Evolutionary conservation across 1,140 invertebrate species (phyloP).

Genomic region (Condylostylus longicornis): DNA sequence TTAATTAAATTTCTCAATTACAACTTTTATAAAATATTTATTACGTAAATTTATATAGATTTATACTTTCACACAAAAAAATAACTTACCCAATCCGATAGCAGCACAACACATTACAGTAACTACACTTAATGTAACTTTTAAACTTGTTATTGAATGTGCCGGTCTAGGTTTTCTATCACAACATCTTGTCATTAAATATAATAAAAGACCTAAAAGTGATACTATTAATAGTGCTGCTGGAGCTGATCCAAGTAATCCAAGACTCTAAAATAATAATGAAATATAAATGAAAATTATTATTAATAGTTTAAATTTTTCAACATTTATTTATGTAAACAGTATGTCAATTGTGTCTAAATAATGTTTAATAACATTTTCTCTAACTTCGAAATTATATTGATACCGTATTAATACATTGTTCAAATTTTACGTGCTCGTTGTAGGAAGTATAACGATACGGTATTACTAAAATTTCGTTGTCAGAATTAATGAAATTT

Average conservation of each 20-base stretch:
- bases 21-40: too few species aligned
- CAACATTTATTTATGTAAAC: neutral
- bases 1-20: too few species aligned
- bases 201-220: constrained; percentile 71
- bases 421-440: too few species aligned
- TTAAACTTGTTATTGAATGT: constrained; percentile 68
- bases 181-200: constrained; percentile 84
- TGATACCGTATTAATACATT: constrained; percentile 1
- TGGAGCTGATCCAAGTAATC: constrained; percentile 78
- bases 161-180: constrained; percentile 74
- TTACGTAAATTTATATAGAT: too few species aligned
- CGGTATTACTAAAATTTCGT: too few species aligned
- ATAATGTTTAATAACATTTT: too few species aligned
- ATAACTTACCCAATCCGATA: constrained; percentile 38
- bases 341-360: too few species aligned
- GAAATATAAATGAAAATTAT: constrained; percentile 10
- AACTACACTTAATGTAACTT: constrained; percentile 64
- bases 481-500: too few species aligned
- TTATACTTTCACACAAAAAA: too few species aligned
- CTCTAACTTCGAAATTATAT: too few species aligned
- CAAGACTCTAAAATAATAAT: constrained; percentile 66
- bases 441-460: too few species aligned
- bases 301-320: neutral
- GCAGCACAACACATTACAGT: constrained; percentile 69
- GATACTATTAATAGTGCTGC: constrained; percentile 81